phyloP scores from a whole-genome alignment of 2,113 vertebrate species.

The Scomber japonicus region DNA sequence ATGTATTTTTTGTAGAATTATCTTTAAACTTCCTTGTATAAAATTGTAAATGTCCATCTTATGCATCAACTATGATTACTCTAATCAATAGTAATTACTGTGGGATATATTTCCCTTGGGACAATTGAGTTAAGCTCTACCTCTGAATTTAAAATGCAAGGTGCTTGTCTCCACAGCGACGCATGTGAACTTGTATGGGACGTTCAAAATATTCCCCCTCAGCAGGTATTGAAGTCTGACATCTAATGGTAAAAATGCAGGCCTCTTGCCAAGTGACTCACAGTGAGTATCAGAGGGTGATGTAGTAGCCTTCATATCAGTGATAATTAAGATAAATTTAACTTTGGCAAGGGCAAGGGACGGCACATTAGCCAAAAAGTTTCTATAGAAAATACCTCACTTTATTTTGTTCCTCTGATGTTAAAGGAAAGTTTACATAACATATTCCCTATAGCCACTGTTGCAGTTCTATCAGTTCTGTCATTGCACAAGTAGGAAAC shows the following conservation, averaged over 20 bases:
- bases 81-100: conserved; percentile 11
- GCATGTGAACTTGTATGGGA: not conserved
- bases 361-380: not conserved
- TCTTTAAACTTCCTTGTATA: no score
- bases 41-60: not conserved
- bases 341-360: conserved; percentile 30
- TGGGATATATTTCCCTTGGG: not conserved
- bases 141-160: not conserved
- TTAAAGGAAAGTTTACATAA: not conserved
- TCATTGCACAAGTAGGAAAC: not conserved
- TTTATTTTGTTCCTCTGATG: not conserved
- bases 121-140: not conserved
- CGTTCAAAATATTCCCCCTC: conserved; percentile 14
- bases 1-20: not conserved
- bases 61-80: conserved; percentile 3
- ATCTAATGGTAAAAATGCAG: conserved; percentile 13
- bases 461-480: not conserved
- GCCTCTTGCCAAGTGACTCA: conserved; percentile 44
- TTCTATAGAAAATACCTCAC: not conserved
- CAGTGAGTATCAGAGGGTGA: conserved; percentile 37
- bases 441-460: no score
- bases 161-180: not conserved
- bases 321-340: conserved; percentile 54
- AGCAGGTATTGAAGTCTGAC: not conserved
- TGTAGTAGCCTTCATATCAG: conserved; percentile 28